Percentiles rank a stretch among this genome's conserved stretches.
phyloP scores from a whole-genome alignment of 2,797 vertebrate species.

The Yasuhikotakia modesta region DNA sequence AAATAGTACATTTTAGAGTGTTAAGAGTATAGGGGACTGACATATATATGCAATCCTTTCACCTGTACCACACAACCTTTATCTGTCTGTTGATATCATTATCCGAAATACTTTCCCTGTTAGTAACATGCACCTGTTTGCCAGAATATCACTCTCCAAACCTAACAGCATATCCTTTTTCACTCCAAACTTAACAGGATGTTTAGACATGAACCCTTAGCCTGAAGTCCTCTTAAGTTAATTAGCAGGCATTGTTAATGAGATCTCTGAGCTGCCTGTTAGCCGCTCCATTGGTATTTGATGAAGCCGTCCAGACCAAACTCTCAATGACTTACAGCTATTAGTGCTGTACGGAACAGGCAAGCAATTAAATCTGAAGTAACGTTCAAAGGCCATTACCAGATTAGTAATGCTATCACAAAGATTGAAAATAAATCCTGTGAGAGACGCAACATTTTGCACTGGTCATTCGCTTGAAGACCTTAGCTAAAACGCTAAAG shows the following conservation, averaged over 20 bases:
- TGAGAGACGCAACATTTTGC: conserved; percentile 33
- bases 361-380: conserved; percentile 8
- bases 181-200: conserved; percentile 26
- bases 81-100: not conserved
- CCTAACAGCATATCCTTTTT: conserved; percentile 1
- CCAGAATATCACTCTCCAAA: no score
- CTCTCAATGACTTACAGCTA: not conserved
- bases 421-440: conserved; percentile 44
- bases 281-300: conserved; percentile 14
- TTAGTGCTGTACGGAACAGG: not conserved
- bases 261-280: conserved; percentile 16
- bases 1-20: no score
- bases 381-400: conserved; percentile 32
- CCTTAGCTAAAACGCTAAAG: not conserved
- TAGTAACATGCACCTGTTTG: conserved; percentile 1
- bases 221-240: conserved; percentile 43
- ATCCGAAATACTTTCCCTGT: not conserved
- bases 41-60: no score
- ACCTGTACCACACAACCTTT: no score
- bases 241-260: conserved; percentile 37
- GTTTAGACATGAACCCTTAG: conserved; percentile 26
- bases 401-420: conserved; percentile 39
- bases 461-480: not conserved
- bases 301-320: conserved; percentile 1
- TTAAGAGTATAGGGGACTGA: no score